Evolutionary conservation across 92 coral and sea anemone genomes (phyloP).

Genomic region (Micromussa lordhowensis): DNA sequence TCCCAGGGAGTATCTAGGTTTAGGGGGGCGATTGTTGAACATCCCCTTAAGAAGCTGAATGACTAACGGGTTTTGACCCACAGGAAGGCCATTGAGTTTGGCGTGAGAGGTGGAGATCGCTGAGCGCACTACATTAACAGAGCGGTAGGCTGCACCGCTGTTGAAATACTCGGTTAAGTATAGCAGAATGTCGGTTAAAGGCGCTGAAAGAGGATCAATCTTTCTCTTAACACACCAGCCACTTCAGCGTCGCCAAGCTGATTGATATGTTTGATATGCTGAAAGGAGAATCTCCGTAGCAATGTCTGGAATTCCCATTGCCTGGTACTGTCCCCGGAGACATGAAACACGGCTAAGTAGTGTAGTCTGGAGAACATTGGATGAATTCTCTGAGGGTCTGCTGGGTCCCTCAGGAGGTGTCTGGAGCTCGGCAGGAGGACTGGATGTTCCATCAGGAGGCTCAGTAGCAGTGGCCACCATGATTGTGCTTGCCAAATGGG

Average conservation of each 20-base stretch:
- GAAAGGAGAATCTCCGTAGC: slow-evolving; percentile 40
- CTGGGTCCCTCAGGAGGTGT: too few relatives aligned
- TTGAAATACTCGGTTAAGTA: slow-evolving; percentile 35
- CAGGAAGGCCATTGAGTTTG: slow-evolving; percentile 20
- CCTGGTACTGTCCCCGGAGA: slow-evolving; percentile 36
- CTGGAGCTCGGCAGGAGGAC: slow-evolving; percentile 8
- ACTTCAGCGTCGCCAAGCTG: slow-evolving; percentile 54
- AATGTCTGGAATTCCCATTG: slow-evolving; percentile 39
- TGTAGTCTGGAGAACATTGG: slow-evolving; percentile 49
- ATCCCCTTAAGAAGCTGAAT: neutral
- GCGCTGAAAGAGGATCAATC: slow-evolving; percentile 57
- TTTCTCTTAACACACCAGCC: slow-evolving; percentile 46
- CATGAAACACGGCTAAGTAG: slow-evolving; percentile 38
- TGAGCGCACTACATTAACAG: slow-evolving; percentile 26
- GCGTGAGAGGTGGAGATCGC: slow-evolving; percentile 45
- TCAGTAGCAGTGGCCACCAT: slow-evolving; percentile 51
- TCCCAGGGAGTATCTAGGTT: slow-evolving; percentile 26
- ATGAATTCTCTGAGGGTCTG: slow-evolving; percentile 24
- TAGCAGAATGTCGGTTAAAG: slow-evolving; percentile 19
- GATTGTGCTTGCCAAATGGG: slow-evolving; percentile 64
- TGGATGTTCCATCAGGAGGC: slow-evolving; percentile 47
- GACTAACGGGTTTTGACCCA: slow-evolving; percentile 6
- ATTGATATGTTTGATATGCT: slow-evolving; percentile 60
- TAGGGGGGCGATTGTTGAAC: slow-evolving; percentile 10
- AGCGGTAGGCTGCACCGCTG: slow-evolving; percentile 29